phyloP scores from a whole-genome alignment of 2,113 vertebrate species.

The Neolamprologus tretocephalus region DNA sequence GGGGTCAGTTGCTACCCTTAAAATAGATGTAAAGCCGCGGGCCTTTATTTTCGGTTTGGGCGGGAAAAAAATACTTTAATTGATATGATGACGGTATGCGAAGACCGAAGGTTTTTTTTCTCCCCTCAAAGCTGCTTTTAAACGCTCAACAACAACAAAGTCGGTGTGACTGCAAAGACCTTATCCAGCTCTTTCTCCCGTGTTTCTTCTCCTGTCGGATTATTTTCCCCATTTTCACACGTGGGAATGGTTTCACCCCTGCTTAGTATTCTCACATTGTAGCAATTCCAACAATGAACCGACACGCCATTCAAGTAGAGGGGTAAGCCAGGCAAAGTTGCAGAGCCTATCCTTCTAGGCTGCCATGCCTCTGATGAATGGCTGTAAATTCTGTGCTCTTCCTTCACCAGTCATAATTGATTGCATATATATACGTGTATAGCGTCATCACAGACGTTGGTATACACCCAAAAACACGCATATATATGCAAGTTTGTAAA shows the following conservation, averaged over 20 bases:
- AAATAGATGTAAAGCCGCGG: neutral
- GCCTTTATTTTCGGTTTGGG: neutral
- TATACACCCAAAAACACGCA: neutral
- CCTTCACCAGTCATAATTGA: constrained; percentile 8
- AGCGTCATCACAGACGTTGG: neutral
- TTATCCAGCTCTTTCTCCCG: constrained; percentile 33
- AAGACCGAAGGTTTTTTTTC: neutral
- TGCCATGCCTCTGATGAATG: constrained; percentile 3
- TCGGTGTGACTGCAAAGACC: constrained; percentile 31
- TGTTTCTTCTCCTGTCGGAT: constrained; percentile 45
- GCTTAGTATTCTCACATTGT: constrained; percentile 68
- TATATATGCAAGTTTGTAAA: neutral
- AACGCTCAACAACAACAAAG: constrained; percentile 8
- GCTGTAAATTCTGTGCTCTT: constrained; percentile 6
- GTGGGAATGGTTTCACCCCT: constrained; percentile 68
- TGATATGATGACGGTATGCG: neutral
- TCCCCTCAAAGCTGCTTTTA: neutral
- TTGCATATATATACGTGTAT: neutral
- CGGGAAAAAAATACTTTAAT: neutral
- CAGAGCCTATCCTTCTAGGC: constrained; percentile 39
- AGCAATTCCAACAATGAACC: constrained; percentile 63
- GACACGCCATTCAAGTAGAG: constrained; percentile 60
- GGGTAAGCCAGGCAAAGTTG: constrained; percentile 55
- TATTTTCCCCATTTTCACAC: constrained; percentile 56
- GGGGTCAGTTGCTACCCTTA: neutral